Evolutionary conservation across 2,888 invertebrate genomes (phyloP).

Genomic region (Troides helena): DNA sequence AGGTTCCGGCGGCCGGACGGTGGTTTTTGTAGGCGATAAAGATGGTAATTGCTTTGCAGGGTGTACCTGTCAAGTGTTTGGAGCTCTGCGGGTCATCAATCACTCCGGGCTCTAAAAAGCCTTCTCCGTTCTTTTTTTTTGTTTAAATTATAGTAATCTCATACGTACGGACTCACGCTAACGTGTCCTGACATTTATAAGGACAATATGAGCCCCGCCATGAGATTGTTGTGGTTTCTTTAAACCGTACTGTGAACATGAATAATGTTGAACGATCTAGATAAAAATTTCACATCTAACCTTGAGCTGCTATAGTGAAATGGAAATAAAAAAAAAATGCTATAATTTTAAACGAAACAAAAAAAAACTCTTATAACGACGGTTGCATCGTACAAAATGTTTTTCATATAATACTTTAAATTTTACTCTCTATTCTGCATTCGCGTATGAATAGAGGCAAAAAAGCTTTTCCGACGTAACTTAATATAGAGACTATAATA

Average conservation of each 20-base stretch:
- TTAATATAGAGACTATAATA: neutral
- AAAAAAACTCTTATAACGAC: neutral
- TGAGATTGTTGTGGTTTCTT: neutral
- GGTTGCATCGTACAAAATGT: neutral
- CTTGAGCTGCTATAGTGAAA: neutral
- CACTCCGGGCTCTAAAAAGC: constrained; percentile 29
- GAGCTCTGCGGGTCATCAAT: constrained; percentile 29
- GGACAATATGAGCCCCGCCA: neutral
- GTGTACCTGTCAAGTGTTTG: constrained; percentile 32
- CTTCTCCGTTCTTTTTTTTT: constrained; percentile 24
- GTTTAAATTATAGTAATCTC: constrained; percentile 31
- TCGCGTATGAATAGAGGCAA: neutral
- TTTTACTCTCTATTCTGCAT: neutral
- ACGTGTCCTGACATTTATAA: constrained; percentile 23
- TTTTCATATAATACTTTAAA: neutral
- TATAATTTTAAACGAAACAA: no score
- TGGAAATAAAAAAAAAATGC: neutral
- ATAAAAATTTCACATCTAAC: neutral
- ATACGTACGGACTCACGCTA: constrained; percentile 20
- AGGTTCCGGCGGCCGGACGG: constrained; percentile 25
- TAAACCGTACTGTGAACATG: neutral
- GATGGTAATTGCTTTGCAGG: constrained; percentile 32
- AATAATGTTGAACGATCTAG: neutral
- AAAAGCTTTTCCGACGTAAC: neutral
- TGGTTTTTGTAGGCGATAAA: constrained; percentile 31